phyloP scores from a whole-genome alignment of 2,888 invertebrate genomes.

The Agrypnus murinus region DNA sequence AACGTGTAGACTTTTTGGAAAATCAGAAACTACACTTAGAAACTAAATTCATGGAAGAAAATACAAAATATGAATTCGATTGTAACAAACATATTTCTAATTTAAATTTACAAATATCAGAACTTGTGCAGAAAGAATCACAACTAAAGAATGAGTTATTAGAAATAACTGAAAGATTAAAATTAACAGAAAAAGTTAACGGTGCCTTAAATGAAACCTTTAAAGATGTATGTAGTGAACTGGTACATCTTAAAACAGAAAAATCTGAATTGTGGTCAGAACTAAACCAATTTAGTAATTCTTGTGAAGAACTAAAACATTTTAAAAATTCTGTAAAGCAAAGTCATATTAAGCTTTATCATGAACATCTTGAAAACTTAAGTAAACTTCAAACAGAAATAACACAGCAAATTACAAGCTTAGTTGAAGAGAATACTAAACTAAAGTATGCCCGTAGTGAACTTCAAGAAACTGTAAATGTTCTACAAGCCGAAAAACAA shows the following conservation, averaged over 20 bases:
- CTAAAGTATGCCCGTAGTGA: constrained; percentile 18
- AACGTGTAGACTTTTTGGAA: constrained; percentile 34
- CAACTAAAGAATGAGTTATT: constrained; percentile 12
- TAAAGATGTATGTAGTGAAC: neutral
- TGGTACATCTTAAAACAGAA: constrained; percentile 7
- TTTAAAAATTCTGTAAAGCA: constrained; percentile 19
- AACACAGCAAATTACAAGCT: neutral
- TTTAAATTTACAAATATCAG: constrained; percentile 29
- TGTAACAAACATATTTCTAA: constrained; percentile 2
- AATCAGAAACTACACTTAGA: constrained; percentile 45
- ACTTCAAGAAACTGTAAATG: constrained; percentile 7
- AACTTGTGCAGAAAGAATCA: constrained; percentile 4
- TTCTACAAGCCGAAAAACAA: constrained; percentile 6
- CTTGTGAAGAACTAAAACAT: constrained; percentile 32
- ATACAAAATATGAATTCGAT: constrained; percentile 47
- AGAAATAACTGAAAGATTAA: constrained; percentile 6
- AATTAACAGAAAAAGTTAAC: constrained; percentile 12
- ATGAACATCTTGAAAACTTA: constrained; percentile 9
- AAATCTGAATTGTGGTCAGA: neutral
- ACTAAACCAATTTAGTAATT: constrained; percentile 3
- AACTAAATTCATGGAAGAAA: constrained; percentile 46
- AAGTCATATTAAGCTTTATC: constrained; percentile 7
- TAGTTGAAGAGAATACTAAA: constrained; percentile 15
- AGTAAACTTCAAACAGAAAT: constrained; percentile 23
- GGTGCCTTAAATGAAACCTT: constrained; percentile 16